Base-by-base conservation (phyloP, 2,113 vertebrate genomes). In the Bucco capensis region DNA sequence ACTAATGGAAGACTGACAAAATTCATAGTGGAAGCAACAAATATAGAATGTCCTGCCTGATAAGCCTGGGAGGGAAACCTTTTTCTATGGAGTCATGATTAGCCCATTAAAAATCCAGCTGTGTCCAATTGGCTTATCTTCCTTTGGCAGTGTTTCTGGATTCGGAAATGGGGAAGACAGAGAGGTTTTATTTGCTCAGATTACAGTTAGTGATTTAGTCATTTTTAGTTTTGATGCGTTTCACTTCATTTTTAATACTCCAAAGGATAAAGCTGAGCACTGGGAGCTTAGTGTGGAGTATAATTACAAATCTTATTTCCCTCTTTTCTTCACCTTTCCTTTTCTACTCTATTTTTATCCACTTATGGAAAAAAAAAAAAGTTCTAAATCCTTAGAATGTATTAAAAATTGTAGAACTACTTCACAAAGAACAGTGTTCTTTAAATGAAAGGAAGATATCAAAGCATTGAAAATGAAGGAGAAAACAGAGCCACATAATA, bases 41-140 rank as follows among this genome's bases (percentile, higher is more conserved):
- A 82, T 95, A 89, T 88, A 88, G 74, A 91, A 71, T 88, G 89
- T 51, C 24, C 49, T 83, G 88, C 91, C 64, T 96, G 88, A 90
- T 95, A 96, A 96, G 72, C 57, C 85, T 93, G 70, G 87, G 97
- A 95, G 93, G 82, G 92, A 97, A 96, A 80, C 74, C 83, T 94
- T 91, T 42, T 97, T 81, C 82, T 96, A 62, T 76, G 86, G 83
- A 95, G 86, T 44, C 67, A 85, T 83, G 77, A 79, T 95, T 96
- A 94, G 94, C 84, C 88, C 75, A 67, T 94, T 89, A 83, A 93
- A 96, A 96, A 92, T 92, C 72, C 72, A 78, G 90, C 86, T 91
- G 94, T 54, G 83, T 33, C 27, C 75, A 95, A 69, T 28, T 93
- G 84, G 90, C 94, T 97, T 96, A 96, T 96, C 95, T 95, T 86